Evolutionary conservation across 2,797 vertebrate genomes (phyloP).

Genomic region (Coranthus polyacanthus): DNA sequence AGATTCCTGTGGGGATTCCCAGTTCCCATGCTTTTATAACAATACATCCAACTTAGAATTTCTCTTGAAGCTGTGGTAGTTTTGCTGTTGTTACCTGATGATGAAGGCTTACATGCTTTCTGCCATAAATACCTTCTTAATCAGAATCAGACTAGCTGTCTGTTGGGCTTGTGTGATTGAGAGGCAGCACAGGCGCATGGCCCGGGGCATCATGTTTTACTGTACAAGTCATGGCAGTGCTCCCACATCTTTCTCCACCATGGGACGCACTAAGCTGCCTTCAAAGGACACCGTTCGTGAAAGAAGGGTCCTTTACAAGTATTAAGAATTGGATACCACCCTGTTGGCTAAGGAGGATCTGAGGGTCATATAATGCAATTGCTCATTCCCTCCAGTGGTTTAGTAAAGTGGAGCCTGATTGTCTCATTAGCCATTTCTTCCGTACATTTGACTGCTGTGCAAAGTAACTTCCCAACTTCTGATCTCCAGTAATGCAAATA

Average conservation of each 20-base stretch:
- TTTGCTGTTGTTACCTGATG: too few species aligned
- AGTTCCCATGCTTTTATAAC: too few species aligned
- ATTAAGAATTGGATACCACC: conserved; percentile 40
- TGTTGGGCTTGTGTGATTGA: conserved; percentile 27
- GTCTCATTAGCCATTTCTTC: conserved; percentile 26
- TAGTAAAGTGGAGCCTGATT: conserved; percentile 28
- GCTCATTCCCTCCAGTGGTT: conserved; percentile 21
- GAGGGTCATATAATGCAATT: conserved; percentile 34
- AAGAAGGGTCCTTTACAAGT: conserved; percentile 41
- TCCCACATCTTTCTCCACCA: conserved; percentile 22
- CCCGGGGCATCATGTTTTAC: conserved; percentile 20
- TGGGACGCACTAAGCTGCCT: conserved; percentile 41
- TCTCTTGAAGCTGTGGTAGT: too few species aligned
- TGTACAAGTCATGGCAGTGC: conserved; percentile 43
- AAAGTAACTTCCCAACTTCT: conserved; percentile 6
- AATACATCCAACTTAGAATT: too few species aligned
- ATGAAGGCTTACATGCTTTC: conserved; percentile 38
- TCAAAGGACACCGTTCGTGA: conserved; percentile 55
- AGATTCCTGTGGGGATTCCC: too few species aligned
- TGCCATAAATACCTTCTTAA: conserved; percentile 42
- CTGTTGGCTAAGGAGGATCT: conserved; percentile 9
- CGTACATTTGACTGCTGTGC: conserved; percentile 27
- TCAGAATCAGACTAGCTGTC: conserved; percentile 43
- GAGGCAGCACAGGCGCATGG: conserved; percentile 18
- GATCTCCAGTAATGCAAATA: not conserved